A percentile compares a stretch with the other conserved stretches of the same genome.
Conservation (phyloP, 1,140 invertebrate species). For the Brachionus manjavacas region DNA sequence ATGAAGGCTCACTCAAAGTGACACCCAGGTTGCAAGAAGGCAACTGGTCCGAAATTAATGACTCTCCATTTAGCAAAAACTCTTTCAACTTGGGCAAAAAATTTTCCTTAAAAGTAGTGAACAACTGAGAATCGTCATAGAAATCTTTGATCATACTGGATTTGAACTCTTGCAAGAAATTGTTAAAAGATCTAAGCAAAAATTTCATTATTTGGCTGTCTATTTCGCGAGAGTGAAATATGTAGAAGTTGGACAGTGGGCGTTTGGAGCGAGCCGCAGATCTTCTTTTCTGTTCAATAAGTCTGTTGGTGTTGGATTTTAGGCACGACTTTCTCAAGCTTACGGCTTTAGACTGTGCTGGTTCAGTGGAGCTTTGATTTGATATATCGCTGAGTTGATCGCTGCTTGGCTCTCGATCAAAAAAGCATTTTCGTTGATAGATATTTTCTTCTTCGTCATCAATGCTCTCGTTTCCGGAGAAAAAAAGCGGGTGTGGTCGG, state of each 20-base stretch:
- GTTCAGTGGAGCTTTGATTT: neutral
- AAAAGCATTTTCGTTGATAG: neutral
- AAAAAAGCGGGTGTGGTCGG: neutral
- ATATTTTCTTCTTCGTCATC: neutral
- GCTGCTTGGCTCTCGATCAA: neutral
- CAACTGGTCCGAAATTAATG: neutral
- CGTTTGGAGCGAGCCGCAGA: neutral
- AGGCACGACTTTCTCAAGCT: slow-evolving; percentile 2
- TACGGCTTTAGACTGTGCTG: neutral
- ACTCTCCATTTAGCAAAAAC: slow-evolving; percentile 9
- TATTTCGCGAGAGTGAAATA: slow-evolving; percentile 8
- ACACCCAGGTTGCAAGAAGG: slow-evolving; percentile 31
- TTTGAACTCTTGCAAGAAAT: slow-evolving; percentile 29
- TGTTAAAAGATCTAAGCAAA: slow-evolving; percentile 23
- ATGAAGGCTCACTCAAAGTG: slow-evolving; percentile 4
- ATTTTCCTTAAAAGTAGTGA: neutral
- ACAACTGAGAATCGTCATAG: slow-evolving; percentile 25
- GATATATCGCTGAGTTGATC: slow-evolving; percentile 2
- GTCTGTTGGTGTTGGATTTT: neutral
- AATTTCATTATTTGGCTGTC: slow-evolving; percentile 34
- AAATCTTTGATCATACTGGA: neutral
- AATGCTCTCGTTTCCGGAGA: slow-evolving; percentile 8
- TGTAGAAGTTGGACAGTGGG: neutral
- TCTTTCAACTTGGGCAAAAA: slow-evolving; percentile 22
- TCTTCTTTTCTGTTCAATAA: neutral